phyloP scores from a whole-genome alignment of 1,140 invertebrate genomes.

The Microplitis mediator region DNA sequence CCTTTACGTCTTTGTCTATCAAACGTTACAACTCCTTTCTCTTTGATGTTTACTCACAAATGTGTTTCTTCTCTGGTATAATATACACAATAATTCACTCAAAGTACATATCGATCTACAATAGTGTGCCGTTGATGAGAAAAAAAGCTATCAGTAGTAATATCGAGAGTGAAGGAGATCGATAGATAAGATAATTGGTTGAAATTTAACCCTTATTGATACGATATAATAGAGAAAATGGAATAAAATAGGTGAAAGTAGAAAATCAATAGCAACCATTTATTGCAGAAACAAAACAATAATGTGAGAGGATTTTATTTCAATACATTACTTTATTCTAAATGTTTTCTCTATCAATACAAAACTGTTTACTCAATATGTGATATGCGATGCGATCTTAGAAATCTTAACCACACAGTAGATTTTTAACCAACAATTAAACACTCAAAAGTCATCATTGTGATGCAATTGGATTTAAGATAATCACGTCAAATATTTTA shows the following conservation, averaged over 20 bases:
- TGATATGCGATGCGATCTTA: no score
- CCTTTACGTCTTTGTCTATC: not conserved
- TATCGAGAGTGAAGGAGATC: conserved; percentile 17
- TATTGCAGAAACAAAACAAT: conserved; percentile 16
- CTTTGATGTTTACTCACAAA: not conserved
- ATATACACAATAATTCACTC: not conserved
- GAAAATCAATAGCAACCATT: conserved; percentile 25
- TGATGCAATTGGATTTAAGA: not conserved
- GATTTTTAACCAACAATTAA: no score
- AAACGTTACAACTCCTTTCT: not conserved
- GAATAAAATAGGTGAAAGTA: conserved; percentile 26
- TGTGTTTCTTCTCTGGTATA: not conserved
- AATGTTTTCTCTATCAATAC: conserved; percentile 1
- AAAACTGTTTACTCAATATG: conserved; percentile 4
- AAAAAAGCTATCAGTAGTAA: not conserved
- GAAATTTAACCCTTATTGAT: conserved; percentile 28
- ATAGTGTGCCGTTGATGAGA: not conserved
- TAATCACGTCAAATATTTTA: no score
- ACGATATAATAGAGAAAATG: conserved; percentile 7
- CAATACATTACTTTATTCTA: conserved; percentile 1
- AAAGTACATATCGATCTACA: not conserved
- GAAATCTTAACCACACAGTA: no score
- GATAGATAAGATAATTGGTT: conserved; percentile 22
- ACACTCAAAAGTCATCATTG: no score
- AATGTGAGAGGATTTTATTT: conserved; percentile 23